A percentile compares a stretch with the other conserved stretches of the same genome.
Evolutionary conservation across 2,888 invertebrate genomes (phyloP).

Genomic region (Branchellion lobata): DNA sequence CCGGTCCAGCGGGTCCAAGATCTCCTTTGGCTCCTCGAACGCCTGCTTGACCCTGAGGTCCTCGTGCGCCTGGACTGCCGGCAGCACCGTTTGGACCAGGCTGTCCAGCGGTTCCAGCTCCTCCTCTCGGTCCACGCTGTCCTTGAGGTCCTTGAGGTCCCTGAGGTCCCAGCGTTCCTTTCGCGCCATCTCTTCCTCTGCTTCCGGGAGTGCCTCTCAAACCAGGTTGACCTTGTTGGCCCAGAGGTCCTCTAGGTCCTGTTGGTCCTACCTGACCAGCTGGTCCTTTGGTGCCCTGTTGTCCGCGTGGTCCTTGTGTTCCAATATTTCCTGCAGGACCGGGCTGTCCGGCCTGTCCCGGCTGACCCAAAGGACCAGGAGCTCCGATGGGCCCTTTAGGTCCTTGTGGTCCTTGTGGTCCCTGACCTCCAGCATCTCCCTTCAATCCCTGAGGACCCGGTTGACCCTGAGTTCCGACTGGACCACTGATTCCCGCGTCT

Average conservation of each 20-base stretch:
- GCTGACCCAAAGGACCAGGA: conserved; percentile 56
- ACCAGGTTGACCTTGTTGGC: conserved; percentile 43
- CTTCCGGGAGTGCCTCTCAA: conserved; percentile 28
- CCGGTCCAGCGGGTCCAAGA: conserved; percentile 48
- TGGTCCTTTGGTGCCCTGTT: conserved; percentile 27
- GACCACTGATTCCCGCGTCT: not conserved
- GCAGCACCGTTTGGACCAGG: conserved; percentile 8
- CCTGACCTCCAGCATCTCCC: conserved; percentile 50
- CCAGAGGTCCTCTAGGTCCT: conserved; percentile 45
- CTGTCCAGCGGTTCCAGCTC: conserved; percentile 43
- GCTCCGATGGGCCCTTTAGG: conserved; percentile 48
- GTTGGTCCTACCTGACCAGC: conserved; percentile 43
- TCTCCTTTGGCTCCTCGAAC: conserved; percentile 43
- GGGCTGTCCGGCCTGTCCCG: conserved; percentile 43
- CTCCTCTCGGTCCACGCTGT: conserved; percentile 35
- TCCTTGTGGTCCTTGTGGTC: conserved; percentile 47
- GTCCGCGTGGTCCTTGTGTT: conserved; percentile 28
- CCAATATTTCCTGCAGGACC: conserved; percentile 50
- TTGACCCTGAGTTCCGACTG: conserved; percentile 37
- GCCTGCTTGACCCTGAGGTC: conserved; percentile 43
- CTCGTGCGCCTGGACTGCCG: conserved; percentile 51
- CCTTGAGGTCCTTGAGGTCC: conserved; percentile 37
- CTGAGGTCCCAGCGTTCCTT: conserved; percentile 31
- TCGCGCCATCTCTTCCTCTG: conserved; percentile 39
- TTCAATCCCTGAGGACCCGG: conserved; percentile 53